These are phyloP conservation scores for Ptilonorhynchus violaceus DNA, from an alignment of 2,113 vertebrate genomes.

Conservation along the genomic window DNA sequence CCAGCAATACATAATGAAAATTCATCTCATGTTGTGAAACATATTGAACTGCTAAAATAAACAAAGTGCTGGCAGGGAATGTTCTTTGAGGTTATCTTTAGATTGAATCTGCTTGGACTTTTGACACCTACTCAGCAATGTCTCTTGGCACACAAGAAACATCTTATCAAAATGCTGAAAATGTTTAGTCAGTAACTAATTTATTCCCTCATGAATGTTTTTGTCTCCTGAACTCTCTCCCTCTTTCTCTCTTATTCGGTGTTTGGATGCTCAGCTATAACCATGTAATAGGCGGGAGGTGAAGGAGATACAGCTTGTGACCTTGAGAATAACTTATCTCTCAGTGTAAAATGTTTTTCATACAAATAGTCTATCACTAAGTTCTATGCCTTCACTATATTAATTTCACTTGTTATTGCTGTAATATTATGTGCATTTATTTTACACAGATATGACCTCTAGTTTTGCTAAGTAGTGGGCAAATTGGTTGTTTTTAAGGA, in stretches of 20 bases:
- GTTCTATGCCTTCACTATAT: background rate
- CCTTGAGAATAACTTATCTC: background rate
- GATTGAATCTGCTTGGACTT: conserved; percentile 59
- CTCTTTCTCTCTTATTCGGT: background rate
- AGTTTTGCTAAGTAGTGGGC: background rate
- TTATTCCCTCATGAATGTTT: background rate
- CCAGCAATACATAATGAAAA: conserved; percentile 32
- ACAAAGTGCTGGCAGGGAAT: conserved; percentile 54
- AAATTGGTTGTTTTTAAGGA: background rate
- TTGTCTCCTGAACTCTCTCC: background rate
- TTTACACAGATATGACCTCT: background rate
- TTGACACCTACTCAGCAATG: conserved; percentile 63
- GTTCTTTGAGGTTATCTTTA: conserved; percentile 61
- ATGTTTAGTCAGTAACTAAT: conserved; percentile 21
- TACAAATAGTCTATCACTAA: background rate
- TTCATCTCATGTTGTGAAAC: conserved; percentile 59
- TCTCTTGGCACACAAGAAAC: conserved; percentile 36
- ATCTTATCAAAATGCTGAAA: conserved; percentile 48
- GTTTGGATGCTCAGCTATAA: background rate
- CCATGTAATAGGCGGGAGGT: background rate
- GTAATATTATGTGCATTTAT: background rate
- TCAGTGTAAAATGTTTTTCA: background rate
- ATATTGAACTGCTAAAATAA: conserved; percentile 57
- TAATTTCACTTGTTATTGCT: background rate
- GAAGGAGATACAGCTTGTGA: background rate